Evolutionary conservation across 2,888 invertebrate genomes (phyloP).

Genomic region (Pammene fasciana): DNA sequence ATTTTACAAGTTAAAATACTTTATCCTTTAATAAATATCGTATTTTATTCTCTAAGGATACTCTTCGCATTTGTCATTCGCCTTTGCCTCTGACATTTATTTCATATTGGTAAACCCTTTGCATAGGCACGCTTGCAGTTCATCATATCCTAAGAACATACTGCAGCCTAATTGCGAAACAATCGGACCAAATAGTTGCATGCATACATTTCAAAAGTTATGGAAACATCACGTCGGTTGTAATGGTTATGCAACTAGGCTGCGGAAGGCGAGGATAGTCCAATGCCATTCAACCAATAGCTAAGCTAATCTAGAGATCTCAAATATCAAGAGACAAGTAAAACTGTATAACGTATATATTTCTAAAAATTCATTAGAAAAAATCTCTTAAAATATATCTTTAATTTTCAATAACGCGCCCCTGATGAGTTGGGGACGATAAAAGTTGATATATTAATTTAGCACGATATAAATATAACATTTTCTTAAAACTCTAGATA

Average conservation of each 20-base stretch:
- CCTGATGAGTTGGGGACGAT: constrained; percentile 58
- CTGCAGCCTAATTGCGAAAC: constrained; percentile 12
- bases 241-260: background rate
- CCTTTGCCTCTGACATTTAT: constrained; percentile 58
- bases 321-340: constrained; percentile 75
- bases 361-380: constrained; percentile 76
- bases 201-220: no score
- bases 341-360: constrained; percentile 70
- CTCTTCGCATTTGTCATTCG: constrained; percentile 54
- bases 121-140: constrained; percentile 58
- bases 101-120: constrained; percentile 66
- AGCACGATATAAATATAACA: constrained; percentile 76
- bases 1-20: constrained; percentile 69
- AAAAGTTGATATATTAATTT: constrained; percentile 66
- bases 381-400: constrained; percentile 83
- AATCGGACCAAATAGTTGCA: background rate
- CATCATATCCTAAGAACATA: constrained; percentile 13
- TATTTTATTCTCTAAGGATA: constrained; percentile 55
- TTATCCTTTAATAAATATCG: constrained; percentile 51
- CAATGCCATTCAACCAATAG: constrained; percentile 21
- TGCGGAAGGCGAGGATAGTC: background rate
- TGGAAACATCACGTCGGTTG: background rate
- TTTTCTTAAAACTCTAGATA: constrained; percentile 73
- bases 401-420: constrained; percentile 66
- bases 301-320: constrained; percentile 65